phyloP scores from a whole-genome alignment of 2,797 vertebrate species.

The Lophotriccus pileatus region DNA sequence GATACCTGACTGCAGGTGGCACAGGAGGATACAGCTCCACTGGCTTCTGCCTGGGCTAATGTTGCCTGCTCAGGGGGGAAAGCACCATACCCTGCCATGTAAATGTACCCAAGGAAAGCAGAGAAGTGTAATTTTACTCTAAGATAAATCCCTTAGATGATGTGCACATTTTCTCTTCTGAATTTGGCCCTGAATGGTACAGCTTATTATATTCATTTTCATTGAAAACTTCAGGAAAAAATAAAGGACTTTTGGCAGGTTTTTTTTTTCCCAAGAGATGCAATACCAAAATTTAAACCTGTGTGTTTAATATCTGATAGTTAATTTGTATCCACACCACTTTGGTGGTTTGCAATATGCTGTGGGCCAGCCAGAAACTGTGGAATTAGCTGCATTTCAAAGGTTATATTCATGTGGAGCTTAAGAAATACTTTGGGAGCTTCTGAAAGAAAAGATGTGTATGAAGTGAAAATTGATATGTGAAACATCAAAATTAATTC shows the following conservation, averaged over 20 bases:
- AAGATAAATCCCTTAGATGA: background rate
- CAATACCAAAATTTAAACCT: background rate
- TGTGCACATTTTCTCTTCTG: background rate
- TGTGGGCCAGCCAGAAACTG: background rate
- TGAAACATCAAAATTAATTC: conserved; percentile 40
- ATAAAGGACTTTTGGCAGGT: background rate
- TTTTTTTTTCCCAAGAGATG: background rate
- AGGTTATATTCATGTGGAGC: background rate
- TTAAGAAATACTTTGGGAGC: background rate
- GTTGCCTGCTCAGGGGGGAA: background rate
- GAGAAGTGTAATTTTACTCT: background rate
- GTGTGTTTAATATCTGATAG: background rate
- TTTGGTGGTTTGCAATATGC: background rate
- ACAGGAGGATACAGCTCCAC: background rate
- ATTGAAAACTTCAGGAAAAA: background rate
- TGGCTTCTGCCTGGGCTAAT: background rate
- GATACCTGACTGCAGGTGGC: background rate
- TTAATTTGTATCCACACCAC: background rate
- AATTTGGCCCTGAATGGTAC: background rate
- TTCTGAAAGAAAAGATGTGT: background rate
- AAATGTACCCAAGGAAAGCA: background rate
- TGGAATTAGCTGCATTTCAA: conserved; percentile 21
- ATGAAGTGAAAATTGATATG: conserved; percentile 2
- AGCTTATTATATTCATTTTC: background rate
- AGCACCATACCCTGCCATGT: rapidly evolving